A percentile compares a stretch with the other conserved stretches of the same genome.
Conservation (phyloP, 2,797 vertebrate genomes). For the Moxostoma hubbsi region DNA sequence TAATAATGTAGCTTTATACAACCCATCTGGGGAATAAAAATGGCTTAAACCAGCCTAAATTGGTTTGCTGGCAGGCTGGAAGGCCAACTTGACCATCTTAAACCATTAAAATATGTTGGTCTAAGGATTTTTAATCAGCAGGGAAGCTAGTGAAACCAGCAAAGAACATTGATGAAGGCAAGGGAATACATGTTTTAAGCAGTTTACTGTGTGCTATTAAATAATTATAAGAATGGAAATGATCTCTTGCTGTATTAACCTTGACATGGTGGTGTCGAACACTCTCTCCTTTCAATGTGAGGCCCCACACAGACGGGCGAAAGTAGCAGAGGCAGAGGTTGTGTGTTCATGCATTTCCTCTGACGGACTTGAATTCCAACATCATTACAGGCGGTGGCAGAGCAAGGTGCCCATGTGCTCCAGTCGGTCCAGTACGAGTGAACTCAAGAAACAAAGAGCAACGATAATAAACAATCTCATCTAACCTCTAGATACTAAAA, state of each 20-base stretch:
- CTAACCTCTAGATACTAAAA: background rate
- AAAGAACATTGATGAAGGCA: background rate
- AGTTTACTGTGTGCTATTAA: too few relatives aligned
- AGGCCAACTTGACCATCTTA: background rate
- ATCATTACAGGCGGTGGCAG: slow-evolving; percentile 75
- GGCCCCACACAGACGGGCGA: slow-evolving; percentile 82
- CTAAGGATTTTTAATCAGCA: too few relatives aligned
- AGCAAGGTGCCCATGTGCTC: slow-evolving; percentile 85
- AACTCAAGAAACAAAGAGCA: slow-evolving; percentile 67
- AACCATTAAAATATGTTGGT: too few relatives aligned
- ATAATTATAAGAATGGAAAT: too few relatives aligned
- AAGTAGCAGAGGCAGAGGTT: slow-evolving; percentile 65
- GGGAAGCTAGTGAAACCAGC: background rate
- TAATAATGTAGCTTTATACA: background rate
- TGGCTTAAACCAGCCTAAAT: background rate
- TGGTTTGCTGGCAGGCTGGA: background rate
- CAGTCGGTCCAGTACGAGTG: slow-evolving; percentile 85
- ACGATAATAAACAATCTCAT: background rate
- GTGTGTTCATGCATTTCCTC: slow-evolving; percentile 79
- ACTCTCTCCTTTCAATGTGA: slow-evolving; percentile 79
- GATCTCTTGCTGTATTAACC: slow-evolving; percentile 68
- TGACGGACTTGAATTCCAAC: slow-evolving; percentile 81
- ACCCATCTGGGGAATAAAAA: background rate
- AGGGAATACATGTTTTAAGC: background rate
- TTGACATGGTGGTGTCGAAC: slow-evolving; percentile 78